Evolutionary conservation across 2,113 vertebrate species (phyloP), one percentile per base, ranked within the genome.

Genomic region (Centropristis striata): DNA sequence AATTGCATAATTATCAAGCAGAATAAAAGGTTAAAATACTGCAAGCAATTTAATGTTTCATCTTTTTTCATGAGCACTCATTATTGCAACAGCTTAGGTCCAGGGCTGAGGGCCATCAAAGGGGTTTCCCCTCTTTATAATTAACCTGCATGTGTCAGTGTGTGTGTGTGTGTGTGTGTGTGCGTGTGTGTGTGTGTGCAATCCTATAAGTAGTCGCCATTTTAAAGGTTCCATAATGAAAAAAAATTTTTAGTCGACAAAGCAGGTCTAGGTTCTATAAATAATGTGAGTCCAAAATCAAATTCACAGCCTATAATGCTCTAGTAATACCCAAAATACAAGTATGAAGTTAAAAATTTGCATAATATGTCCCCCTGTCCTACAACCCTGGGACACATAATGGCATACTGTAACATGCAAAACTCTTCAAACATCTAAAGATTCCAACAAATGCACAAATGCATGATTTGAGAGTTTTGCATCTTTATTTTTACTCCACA

Each of bases 21-120:
- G 2, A 73, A 69, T 74, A 70, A 78, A 32, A 75, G 21, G 3
- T 16, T 20, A 39, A 58, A 78, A 49, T 55, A 21, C 3, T 70
- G 20, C 23, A 39, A 44, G 20, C 25, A 36, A 20, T 65, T 68
- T 39, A 12, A 41, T 2, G 20, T 69, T 41, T 78, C 7, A 20
- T 77, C 10, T 42, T 67, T 58, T 44, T 58, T 53, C 41, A 70
- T 59, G 39, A 76, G 47, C 39, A 8, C 20, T 49, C 18, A 32
- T 71, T 23, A 64, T 59, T 4, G 0, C 59, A n/a, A 50, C 41
- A 57, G 20, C 27, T 41, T 21, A 67, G 8, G n/a, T 18, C n/a
- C 32, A 42, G 11, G 11, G 42, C 41, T 18, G n/a, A 28, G 15
- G 21, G 51, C 21, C 41, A 50, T 59, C 10, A 55, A 16, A 27